phyloP scores from a whole-genome alignment of 2,797 vertebrate species.

The Pangasius macronema region DNA sequence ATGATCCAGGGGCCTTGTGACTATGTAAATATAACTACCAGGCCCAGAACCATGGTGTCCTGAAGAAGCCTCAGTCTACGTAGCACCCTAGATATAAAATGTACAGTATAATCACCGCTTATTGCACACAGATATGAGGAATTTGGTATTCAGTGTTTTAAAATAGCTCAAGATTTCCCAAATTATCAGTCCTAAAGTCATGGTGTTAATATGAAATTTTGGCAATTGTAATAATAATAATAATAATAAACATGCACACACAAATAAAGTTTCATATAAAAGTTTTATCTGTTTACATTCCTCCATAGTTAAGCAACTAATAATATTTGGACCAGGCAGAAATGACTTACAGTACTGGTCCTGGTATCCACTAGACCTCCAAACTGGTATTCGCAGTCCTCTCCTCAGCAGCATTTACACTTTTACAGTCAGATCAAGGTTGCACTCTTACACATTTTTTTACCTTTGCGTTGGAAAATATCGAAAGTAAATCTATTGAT shows the following conservation, averaged over 20 bases:
- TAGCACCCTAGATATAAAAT: neutral
- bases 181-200: neutral
- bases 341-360: neutral
- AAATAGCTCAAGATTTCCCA: neutral
- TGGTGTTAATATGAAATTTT: neutral
- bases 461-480: no score
- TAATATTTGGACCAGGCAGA: neutral
- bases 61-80: constrained; percentile 2
- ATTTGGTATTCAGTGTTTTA: neutral
- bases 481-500: neutral
- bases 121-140: neutral
- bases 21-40: neutral
- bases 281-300: neutral
- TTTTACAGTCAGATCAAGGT: neutral
- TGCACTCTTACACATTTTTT: no score
- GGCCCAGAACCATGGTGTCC: neutral
- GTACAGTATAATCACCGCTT: neutral
- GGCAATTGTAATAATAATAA: neutral
- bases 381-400: no score
- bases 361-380: neutral
- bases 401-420: neutral
- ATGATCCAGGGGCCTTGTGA: constrained; percentile 17
- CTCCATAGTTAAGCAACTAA: neutral
- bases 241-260: neutral
- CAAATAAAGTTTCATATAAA: neutral